Conservation (phyloP, 2,797 vertebrate species). For the Sardinella longiceps region DNA sequence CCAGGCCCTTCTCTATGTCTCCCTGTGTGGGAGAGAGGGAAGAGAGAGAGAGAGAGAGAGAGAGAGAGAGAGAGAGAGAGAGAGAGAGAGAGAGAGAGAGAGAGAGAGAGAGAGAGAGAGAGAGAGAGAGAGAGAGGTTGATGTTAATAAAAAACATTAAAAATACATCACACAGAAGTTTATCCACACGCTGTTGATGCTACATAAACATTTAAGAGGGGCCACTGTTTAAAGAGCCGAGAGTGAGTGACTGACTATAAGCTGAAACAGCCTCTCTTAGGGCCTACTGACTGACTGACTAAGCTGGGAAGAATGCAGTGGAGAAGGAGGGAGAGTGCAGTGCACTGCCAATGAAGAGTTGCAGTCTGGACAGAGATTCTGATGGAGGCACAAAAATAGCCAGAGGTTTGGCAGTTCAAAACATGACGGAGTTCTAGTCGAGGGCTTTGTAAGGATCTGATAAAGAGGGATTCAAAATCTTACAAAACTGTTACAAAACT, state of each 20-base stretch:
- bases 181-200: background rate
- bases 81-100: background rate
- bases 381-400: background rate
- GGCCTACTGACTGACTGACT: slow-evolving; percentile 14
- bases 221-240: background rate
- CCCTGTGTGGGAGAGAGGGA: too few relatives aligned
- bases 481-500: background rate
- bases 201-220: background rate
- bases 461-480: background rate
- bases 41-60: slow-evolving; percentile 2
- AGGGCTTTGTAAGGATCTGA: background rate
- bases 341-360: background rate
- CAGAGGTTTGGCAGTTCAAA: background rate
- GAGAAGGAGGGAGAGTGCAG: background rate
- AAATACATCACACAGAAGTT: background rate
- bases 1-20: slow-evolving; percentile 90
- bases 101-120: background rate
- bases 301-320: background rate
- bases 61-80: background rate
- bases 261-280: background rate
- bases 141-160: background rate
- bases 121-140: background rate
- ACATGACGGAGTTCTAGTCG: background rate
- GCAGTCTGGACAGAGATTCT: background rate
- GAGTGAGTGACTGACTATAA: background rate